Percentiles rank a stretch among this genome's conserved stretches.
Conservation (phyloP, 2,888 invertebrate species). For the Cabera pusaria region DNA sequence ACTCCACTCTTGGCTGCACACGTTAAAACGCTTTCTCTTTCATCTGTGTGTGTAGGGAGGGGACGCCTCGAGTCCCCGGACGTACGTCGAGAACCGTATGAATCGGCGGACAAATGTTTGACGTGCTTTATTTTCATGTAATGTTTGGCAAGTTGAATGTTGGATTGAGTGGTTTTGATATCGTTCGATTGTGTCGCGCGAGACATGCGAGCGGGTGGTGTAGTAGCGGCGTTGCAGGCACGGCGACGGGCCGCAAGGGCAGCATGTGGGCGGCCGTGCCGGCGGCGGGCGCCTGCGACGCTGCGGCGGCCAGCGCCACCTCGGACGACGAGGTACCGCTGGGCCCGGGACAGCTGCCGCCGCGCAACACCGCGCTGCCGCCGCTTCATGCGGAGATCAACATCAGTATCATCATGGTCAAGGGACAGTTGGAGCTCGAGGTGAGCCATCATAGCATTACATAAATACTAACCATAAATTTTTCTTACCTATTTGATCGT, state of each 20-base stretch:
- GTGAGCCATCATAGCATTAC: slow-evolving; percentile 56
- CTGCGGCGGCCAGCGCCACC: slow-evolving; percentile 55
- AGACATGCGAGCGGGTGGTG: slow-evolving; percentile 3
- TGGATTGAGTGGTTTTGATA: slow-evolving; percentile 73
- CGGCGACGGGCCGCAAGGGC: slow-evolving; percentile 81
- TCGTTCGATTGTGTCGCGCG: slow-evolving; percentile 51
- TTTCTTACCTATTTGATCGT: too few relatives aligned
- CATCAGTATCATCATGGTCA: slow-evolving; percentile 94
- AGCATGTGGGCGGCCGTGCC: slow-evolving; percentile 82
- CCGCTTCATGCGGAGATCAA: slow-evolving; percentile 92
- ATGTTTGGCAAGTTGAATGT: slow-evolving; percentile 70
- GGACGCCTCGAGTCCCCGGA: slow-evolving; percentile 54
- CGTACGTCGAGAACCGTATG: slow-evolving; percentile 70
- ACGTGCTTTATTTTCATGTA: slow-evolving; percentile 80
- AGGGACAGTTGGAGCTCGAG: slow-evolving; percentile 96
- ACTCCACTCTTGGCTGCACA: slow-evolving; percentile 82
- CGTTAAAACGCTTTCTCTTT: slow-evolving; percentile 78
- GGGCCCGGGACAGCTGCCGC: slow-evolving; percentile 92
- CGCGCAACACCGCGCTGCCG: slow-evolving; percentile 87
- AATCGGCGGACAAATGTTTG: slow-evolving; percentile 81
- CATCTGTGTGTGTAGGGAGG: slow-evolving; percentile 78
- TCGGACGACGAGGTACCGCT: slow-evolving; percentile 84
- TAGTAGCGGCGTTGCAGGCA: slow-evolving; percentile 53
- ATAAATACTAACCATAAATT: too few relatives aligned
- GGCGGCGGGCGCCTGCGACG: slow-evolving; percentile 65